Percentiles rank a stretch among this genome's conserved stretches.
Evolutionary conservation across 2,888 invertebrate species (phyloP).

Genomic region (Lasius fuliginosus): DNA sequence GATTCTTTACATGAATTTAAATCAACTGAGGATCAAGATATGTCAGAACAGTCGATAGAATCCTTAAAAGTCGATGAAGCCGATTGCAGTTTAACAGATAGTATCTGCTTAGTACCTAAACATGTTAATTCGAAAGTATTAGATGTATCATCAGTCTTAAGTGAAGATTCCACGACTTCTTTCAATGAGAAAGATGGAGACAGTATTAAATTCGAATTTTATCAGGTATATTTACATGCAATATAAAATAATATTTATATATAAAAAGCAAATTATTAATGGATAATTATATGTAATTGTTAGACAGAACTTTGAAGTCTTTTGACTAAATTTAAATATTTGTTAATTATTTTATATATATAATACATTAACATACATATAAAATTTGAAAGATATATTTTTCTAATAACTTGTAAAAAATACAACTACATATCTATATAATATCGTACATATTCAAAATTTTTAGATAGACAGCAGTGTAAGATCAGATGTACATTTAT

Average conservation of each 20-base stretch:
- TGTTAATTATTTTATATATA: background rate
- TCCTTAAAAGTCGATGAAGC: background rate
- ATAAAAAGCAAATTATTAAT: background rate
- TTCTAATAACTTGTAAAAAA: background rate
- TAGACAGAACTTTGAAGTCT: background rate
- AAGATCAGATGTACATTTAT: constrained; percentile 54
- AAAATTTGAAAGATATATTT: background rate
- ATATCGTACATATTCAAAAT: constrained; percentile 55
- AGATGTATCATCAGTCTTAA: constrained; percentile 3
- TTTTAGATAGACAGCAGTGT: constrained; percentile 70
- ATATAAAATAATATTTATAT: background rate
- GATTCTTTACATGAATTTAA: background rate
- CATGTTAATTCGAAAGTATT: background rate
- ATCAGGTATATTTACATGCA: background rate
- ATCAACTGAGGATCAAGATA: background rate
- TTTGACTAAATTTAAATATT: constrained; percentile 7
- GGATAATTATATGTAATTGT: background rate
- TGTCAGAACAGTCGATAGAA: background rate
- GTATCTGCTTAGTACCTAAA: background rate
- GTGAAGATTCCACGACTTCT: background rate
- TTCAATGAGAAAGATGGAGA: background rate
- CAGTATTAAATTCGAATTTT: constrained; percentile 6
- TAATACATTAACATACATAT: background rate
- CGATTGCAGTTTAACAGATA: background rate
- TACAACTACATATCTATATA: background rate